Conservation (phyloP, 2,888 invertebrate species). For the Erebia ligea region DNA sequence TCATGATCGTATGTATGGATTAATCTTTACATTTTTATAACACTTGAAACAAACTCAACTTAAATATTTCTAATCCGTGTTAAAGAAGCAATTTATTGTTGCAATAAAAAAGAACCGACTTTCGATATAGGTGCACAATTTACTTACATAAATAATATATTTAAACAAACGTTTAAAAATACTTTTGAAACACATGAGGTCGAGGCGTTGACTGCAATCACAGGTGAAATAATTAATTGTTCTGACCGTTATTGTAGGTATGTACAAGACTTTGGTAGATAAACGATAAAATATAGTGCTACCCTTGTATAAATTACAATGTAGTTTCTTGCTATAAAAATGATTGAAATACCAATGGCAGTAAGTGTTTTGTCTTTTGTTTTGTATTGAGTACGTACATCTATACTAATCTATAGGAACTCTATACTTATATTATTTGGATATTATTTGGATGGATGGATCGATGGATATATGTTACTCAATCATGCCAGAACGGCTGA, state of each 20-base stretch:
- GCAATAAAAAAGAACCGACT: background rate
- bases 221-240: conserved; percentile 13
- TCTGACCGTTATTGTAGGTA: conserved; percentile 5
- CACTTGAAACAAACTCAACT: background rate
- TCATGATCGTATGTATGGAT: no score
- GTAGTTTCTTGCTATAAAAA: conserved; percentile 18
- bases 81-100: conserved; percentile 4
- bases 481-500: no score
- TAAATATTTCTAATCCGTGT: background rate
- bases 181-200: conserved; percentile 27
- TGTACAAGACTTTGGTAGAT: background rate
- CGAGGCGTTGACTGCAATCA: conserved; percentile 11
- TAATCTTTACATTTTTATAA: no score
- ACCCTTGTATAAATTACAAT: conserved; percentile 29
- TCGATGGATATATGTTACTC: no score
- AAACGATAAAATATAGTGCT: conserved; percentile 22
- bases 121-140: no score
- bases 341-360: conserved; percentile 7
- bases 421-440: no score
- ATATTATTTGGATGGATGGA: no score
- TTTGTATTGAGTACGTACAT: no score
- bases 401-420: no score
- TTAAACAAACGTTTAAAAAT: conserved; percentile 7
- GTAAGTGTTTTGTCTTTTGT: background rate
- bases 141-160: background rate